phyloP scores from a whole-genome alignment of 2,113 vertebrate species.

The Furnarius figulus region DNA sequence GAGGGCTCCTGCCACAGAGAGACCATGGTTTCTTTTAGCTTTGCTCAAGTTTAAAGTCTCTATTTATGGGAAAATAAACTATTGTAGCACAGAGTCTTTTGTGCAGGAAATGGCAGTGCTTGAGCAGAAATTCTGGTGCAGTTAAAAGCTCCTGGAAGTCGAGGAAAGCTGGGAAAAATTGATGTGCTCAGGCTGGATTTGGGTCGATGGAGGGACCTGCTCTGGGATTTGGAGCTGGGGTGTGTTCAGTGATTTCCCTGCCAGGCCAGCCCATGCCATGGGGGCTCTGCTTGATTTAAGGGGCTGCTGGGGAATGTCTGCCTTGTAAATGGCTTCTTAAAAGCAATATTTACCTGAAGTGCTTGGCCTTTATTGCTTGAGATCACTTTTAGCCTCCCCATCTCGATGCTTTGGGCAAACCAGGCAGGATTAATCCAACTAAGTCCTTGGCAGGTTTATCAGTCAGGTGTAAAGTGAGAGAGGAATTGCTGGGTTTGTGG shows the following conservation, averaged over 20 bases:
- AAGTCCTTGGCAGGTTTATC: background rate
- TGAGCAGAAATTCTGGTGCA: background rate
- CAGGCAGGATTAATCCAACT: background rate
- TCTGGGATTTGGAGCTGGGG: background rate
- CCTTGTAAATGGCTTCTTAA: background rate
- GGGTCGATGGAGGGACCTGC: background rate
- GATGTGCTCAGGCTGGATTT: accelerated
- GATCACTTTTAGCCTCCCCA: background rate
- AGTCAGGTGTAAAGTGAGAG: background rate
- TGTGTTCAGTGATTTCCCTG: accelerated
- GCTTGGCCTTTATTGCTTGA: background rate
- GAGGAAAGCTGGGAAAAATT: background rate
- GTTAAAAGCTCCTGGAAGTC: background rate
- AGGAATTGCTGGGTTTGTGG: background rate
- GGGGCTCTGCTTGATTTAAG: background rate
- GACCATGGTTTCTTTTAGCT: background rate
- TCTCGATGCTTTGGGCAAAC: background rate
- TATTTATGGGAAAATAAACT: background rate
- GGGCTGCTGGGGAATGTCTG: background rate
- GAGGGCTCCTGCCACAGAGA: background rate
- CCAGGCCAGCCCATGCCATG: too few species aligned
- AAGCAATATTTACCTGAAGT: background rate
- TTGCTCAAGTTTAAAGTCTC: background rate
- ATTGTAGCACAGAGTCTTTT: background rate
- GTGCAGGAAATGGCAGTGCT: background rate